A percentile compares a stretch with the other conserved stretches of the same genome.
These are phyloP conservation scores for Pseudochirops corinnae DNA, from an alignment of 2,797 vertebrate genomes.

Conservation along the genomic window DNA sequence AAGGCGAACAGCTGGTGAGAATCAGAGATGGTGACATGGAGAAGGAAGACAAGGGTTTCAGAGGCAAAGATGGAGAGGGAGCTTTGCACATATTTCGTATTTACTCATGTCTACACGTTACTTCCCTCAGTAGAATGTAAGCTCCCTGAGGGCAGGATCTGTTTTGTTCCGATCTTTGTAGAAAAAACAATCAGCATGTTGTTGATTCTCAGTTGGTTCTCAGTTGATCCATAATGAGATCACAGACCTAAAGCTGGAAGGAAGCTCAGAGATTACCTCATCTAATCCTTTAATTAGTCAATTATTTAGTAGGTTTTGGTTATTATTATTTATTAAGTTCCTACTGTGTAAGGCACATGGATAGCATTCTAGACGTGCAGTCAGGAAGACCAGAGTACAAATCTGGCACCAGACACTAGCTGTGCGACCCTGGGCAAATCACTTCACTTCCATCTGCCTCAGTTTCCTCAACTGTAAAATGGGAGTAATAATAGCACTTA, in stretches of 20 bases:
- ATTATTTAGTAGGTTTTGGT: not conserved
- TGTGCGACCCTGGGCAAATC: not conserved
- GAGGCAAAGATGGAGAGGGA: not conserved
- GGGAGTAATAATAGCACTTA: not conserved
- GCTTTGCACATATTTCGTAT: not conserved
- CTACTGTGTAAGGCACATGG: not conserved
- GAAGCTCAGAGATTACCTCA: not conserved
- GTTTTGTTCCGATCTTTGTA: not conserved
- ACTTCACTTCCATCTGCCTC: not conserved
- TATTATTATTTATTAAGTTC: not conserved
- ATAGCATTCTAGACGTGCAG: rapidly evolving
- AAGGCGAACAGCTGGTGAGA: not conserved
- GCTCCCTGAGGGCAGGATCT: not conserved
- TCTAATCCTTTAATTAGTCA: not conserved
- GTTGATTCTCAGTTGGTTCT: no score
- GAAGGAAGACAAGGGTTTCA: not conserved
- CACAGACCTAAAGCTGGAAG: not conserved
- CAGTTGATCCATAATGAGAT: not conserved
- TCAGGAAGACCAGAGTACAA: not conserved
- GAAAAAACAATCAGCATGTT: not conserved
- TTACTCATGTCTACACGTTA: not conserved
- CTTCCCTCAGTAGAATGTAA: not conserved
- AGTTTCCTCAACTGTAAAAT: not conserved
- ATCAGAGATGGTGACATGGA: not conserved
- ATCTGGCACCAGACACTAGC: not conserved